phyloP scores from a whole-genome alignment of 2,797 vertebrate genomes.

The Nyctibius grandis region DNA sequence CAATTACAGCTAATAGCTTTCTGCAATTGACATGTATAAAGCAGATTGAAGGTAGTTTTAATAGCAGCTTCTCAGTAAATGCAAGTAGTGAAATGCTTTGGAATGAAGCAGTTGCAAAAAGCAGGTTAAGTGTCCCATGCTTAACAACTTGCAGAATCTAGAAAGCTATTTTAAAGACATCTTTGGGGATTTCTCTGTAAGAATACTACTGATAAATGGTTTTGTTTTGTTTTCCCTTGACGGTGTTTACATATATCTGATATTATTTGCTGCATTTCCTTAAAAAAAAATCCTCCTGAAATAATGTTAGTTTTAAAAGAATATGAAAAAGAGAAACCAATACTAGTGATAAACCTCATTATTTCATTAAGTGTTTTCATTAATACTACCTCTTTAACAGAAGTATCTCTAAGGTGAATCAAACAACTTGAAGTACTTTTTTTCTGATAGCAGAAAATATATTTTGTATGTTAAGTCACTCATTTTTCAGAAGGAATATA shows the following conservation, averaged over 20 bases:
- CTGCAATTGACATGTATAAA: slow-evolving; percentile 40
- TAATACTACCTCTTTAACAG: not conserved
- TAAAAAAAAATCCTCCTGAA: not conserved
- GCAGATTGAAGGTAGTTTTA: slow-evolving; percentile 33
- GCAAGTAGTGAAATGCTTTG: slow-evolving; percentile 33
- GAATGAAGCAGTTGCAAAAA: slow-evolving; percentile 38
- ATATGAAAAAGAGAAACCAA: not conserved
- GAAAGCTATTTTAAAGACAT: slow-evolving; percentile 18
- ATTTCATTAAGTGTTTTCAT: not conserved
- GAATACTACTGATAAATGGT: slow-evolving; percentile 19
- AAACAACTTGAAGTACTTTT: not conserved
- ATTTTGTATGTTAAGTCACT: not conserved
- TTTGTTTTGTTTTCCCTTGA: slow-evolving; percentile 13
- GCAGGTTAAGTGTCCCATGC: slow-evolving; percentile 39
- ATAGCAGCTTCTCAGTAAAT: slow-evolving; percentile 41
- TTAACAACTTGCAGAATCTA: slow-evolving; percentile 18
- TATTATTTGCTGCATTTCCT: not conserved
- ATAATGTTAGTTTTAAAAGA: slow-evolving; percentile 9
- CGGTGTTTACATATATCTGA: not conserved
- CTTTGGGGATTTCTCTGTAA: slow-evolving; percentile 14
- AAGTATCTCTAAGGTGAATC: not conserved
- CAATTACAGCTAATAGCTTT: slow-evolving; percentile 54
- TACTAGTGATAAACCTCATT: not conserved
- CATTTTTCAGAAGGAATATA: not conserved
- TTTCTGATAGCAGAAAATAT: not conserved